Evolutionary conservation across 1,140 invertebrate genomes (phyloP), one percentile per base, ranked within the genome.

Genomic region (Ylistrum balloti): DNA sequence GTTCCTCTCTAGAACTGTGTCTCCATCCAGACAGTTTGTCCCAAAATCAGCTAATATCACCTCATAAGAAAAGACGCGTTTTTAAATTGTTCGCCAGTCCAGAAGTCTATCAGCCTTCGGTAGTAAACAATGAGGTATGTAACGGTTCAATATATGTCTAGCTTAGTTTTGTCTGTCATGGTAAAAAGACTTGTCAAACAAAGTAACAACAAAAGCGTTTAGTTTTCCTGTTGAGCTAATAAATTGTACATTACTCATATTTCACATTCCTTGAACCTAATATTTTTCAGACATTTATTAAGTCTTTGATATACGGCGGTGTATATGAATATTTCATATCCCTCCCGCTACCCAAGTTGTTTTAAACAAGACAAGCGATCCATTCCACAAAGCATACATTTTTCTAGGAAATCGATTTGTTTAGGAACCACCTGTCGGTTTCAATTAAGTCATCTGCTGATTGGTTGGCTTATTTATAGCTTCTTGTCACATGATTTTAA

Each of bases 391-490:
- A 17, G 9, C 56, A 74, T 17, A 74, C 17, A 74, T 74, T 74
- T 74, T 17, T 28, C 22, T 74, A 3, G 22, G n/a, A 74, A 74
- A 74, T 74, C 56, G n/a, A 74, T 74, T 5, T 28, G 56, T 28
- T 28, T n/a, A 74, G 56, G 56, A 74, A 74, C 20, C 56, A 74
- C 56, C 56, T 74, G 56, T 74, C 56, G 56, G 56, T 74, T 74
- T 74, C 56, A 74, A n/a, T 74, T 74, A 74, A 74, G 56, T 74
- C 56, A 74, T 74, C 1, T 74, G 56, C 56, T 74, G 56, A 74
- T 74, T 74, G 56, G 56, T 11, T 74, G n/a, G 56, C 56, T 74
- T 74, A 74, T 74, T 74, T 28, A 74, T 74, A 74, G 56, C n/a
- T n/a, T 74, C 56, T 74, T 74, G 56, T 74, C 56, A 74, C 56